Conservation (phyloP, 37 sponge, comb jelly and placozoan genomes). For the Spongilla lacustris region DNA sequence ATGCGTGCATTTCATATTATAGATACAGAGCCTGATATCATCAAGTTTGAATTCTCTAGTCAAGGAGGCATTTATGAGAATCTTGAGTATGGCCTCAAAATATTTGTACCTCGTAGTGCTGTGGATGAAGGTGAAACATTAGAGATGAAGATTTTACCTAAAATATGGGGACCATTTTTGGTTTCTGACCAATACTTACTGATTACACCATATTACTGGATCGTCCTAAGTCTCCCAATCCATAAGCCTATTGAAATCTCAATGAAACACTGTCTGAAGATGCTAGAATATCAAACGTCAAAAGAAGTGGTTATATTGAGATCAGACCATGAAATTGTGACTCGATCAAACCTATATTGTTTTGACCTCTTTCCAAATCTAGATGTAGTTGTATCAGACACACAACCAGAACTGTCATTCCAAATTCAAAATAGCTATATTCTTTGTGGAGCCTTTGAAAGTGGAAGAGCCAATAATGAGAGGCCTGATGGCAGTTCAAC, state of each 20-base stretch:
- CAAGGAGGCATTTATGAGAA: neutral
- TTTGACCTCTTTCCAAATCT: neutral
- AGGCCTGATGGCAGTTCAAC: neutral
- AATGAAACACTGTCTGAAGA: neutral
- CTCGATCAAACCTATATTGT: neutral
- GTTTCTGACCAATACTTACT: neutral
- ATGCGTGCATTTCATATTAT: too few relatives aligned
- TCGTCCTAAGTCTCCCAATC: neutral
- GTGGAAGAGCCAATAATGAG: too few relatives aligned
- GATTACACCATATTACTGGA: neutral
- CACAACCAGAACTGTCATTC: neutral
- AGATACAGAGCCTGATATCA: neutral
- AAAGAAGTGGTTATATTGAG: slow-evolving; percentile 2
- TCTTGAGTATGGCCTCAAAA: neutral
- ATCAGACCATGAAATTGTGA: neutral
- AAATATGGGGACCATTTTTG: neutral
- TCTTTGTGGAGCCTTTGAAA: neutral
- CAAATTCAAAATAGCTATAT: neutral
- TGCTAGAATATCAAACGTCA: neutral
- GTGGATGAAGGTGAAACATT: neutral
- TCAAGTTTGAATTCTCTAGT: neutral
- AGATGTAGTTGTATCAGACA: neutral
- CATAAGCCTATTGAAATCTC: neutral
- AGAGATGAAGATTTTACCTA: neutral
- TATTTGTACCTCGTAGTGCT: neutral